Base-by-base conservation (phyloP, 2,113 vertebrate genomes). In the Antigone vipio region DNA sequence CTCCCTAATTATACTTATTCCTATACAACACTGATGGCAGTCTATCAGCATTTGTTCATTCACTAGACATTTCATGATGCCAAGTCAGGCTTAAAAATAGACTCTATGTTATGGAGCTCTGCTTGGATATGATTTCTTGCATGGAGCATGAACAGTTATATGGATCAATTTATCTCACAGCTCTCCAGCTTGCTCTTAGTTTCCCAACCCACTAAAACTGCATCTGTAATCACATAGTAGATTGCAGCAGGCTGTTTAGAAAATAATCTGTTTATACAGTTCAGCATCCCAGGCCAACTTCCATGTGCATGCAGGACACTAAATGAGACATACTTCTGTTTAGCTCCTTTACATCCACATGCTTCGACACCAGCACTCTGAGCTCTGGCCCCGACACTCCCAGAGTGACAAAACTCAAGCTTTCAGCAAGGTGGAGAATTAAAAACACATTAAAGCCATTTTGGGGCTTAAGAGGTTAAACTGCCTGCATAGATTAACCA, bases 21-120 rank as follows among this genome's bases (percentile, higher is more conserved):
- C 84, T 78, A 13, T 77, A 85, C 75, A 85, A 44, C 71, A 23
- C 67, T 78, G 83, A 85, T 87, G 76, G 85, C 85, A 44, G 60
- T 32, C 85, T 69, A 63, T 76, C 89, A 93, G 76, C 92, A 19
- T 71, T 96, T 63, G 64, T 38, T 93, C 93, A 18, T 69, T 89
- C 84, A 81, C 64, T 71, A 77, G 30, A 78, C 44, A 32, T 42
- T 90, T 87, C 64, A 15, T 2, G 50, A 50, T 85, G 85, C 88
- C 92, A 92, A 94, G 68, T 44, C 85, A 78, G 69, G 69, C 80
- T 94, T 94, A 62, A 91, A 93, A 96, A 87, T 67, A 92, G 91
- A 45, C 88, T 89, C 73, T 53, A 5, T 84, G 60, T 38, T 82
- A 34, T 3, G 10, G 38, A 67, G 92, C 90, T 94, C 63, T 14